Evolutionary conservation across 2,888 invertebrate species (phyloP).

Genomic region (Biston betularia): DNA sequence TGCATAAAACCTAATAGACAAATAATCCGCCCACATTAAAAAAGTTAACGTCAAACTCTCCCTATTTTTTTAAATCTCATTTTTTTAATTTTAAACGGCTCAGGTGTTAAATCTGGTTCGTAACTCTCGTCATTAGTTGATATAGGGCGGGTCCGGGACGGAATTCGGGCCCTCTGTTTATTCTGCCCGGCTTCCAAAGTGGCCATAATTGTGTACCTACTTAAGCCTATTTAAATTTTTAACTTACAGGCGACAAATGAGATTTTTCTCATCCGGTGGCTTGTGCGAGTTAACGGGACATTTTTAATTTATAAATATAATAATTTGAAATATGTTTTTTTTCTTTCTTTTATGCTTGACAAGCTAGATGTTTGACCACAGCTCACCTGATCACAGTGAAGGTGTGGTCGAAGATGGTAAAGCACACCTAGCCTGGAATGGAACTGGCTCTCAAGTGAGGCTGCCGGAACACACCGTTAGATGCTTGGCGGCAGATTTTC

Average conservation of each 20-base stretch:
- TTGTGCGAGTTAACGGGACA: slow-evolving; percentile 35
- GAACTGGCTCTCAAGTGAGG: too few species aligned
- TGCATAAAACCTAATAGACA: not conserved
- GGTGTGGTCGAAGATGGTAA: too few species aligned
- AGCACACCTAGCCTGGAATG: too few species aligned
- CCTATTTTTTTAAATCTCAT: slow-evolving; percentile 33
- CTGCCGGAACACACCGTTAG: too few species aligned
- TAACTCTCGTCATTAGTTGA: slow-evolving; percentile 75
- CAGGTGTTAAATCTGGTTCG: slow-evolving; percentile 71
- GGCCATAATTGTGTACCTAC: slow-evolving; percentile 66
- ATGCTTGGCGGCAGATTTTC: too few species aligned
- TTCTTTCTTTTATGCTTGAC: too few species aligned
- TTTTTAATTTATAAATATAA: not conserved
- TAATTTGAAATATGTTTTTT: too few species aligned
- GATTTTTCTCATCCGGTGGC: slow-evolving; percentile 41
- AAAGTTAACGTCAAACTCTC: slow-evolving; percentile 30
- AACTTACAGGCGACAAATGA: slow-evolving; percentile 44
- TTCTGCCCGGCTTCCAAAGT: slow-evolving; percentile 62
- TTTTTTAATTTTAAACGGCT: slow-evolving; percentile 56
- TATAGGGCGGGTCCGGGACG: slow-evolving; percentile 59
- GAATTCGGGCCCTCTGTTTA: slow-evolving; percentile 68
- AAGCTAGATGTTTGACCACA: too few species aligned
- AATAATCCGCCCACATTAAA: slow-evolving; percentile 7
- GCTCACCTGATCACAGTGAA: too few species aligned
- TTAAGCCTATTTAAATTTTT: slow-evolving; percentile 67